A percentile compares a stretch with the other conserved stretches of the same genome.
Conservation (phyloP, 2,797 vertebrate genomes). For the Coreius guichenoti region DNA sequence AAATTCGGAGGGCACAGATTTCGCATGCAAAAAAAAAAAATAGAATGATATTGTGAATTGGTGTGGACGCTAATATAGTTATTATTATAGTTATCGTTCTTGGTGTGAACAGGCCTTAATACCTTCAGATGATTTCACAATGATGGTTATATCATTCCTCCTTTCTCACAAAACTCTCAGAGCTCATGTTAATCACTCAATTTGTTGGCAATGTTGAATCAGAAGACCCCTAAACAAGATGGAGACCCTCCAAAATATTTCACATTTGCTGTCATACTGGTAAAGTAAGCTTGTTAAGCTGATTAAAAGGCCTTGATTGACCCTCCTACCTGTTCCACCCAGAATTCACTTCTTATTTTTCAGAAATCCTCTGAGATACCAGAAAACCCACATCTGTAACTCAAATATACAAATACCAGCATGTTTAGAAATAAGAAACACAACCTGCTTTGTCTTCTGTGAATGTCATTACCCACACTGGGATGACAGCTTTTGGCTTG, state of each 20-base stretch:
- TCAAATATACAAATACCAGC: background rate
- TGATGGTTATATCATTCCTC: background rate
- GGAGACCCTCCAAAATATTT: background rate
- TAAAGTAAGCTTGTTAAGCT: background rate
- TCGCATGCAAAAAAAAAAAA: too few species aligned
- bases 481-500: constrained; percentile 7
- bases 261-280: background rate
- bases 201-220: background rate
- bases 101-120: background rate
- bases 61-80: background rate
- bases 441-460: constrained; percentile 16
- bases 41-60: background rate
- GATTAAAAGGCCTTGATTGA: background rate
- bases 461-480: background rate
- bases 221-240: background rate
- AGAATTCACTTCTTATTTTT: background rate
- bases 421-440: constrained; percentile 34
- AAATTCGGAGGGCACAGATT: background rate
- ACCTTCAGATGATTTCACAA: background rate
- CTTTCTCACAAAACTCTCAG: background rate
- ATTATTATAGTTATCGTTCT: background rate
- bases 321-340: background rate
- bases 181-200: background rate
- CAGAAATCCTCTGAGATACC: background rate
- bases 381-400: background rate